phyloP scores from a whole-genome alignment of 2,113 vertebrate species.

The Sebastes fasciatus region DNA sequence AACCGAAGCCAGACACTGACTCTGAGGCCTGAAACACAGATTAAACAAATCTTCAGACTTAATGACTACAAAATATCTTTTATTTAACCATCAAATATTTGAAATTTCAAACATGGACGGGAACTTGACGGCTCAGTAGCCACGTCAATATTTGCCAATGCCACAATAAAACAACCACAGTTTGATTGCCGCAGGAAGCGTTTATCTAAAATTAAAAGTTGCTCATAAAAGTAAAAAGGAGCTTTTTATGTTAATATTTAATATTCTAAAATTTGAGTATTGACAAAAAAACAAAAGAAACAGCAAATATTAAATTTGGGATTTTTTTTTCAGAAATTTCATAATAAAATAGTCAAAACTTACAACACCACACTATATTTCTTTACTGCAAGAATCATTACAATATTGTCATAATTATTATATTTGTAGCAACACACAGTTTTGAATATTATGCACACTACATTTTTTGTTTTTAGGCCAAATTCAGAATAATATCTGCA shows the following conservation, averaged over 20 bases:
- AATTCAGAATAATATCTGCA: not conserved
- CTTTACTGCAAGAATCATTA: not conserved
- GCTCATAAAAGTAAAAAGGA: not conserved
- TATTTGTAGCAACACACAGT: not conserved
- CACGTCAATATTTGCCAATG: not conserved
- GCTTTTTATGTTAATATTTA: not conserved
- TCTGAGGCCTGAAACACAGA: constrained; percentile 84
- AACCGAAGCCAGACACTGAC: constrained; percentile 69
- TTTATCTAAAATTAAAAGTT: not conserved
- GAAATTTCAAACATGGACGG: not conserved
- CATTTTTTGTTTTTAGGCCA: not conserved
- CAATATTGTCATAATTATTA: not conserved
- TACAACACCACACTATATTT: not conserved
- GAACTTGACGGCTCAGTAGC: not conserved
- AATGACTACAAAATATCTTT: not conserved
- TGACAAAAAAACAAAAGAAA: too few species aligned
- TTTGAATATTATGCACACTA: not conserved
- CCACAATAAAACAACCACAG: not conserved
- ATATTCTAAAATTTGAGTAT: not conserved
- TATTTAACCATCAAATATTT: not conserved
- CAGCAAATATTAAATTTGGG: not conserved
- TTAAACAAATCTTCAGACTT: not conserved
- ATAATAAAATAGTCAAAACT: not conserved
- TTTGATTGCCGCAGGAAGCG: not conserved
- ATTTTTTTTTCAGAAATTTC: not conserved